Base-by-base conservation (phyloP, 2,888 invertebrate genomes). In the Ditula angustiorana region DNA sequence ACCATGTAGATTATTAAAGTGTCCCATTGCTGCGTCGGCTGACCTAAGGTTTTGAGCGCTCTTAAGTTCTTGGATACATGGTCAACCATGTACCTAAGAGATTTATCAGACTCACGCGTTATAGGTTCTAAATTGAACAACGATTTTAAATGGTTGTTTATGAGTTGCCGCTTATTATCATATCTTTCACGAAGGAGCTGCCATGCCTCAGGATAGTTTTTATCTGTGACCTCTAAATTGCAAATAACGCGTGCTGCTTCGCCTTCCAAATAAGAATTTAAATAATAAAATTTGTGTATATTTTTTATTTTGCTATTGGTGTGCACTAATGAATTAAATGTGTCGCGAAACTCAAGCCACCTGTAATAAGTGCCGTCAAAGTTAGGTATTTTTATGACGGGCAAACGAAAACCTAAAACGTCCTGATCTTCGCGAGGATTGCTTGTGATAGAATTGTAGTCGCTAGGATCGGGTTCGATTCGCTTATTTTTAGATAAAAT, bases 41-140 rank as follows among this genome's bases (percentile, higher is more conserved):
- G 24, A n/a, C 70, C 74, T 7, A 71, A 61, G 0, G 61, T 67
- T 2, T 19, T 21, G 2, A 72, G 35, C 5, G 71, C 71, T 2
- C 71, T 61, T 8, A 72, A 52, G 30, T 73, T 72, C 52, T 75
- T 75, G 5, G 69, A 28, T 1, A 50, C 26, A n/a, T 47, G 47
- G 21, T 44, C 44, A 10, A 44, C 11, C 10, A 44, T 44, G 10
- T 21, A 44, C 2, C 21, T 19, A 10, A 44, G 21, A 1, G 21
- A 19, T 11, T 44, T 44, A 11, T 19, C 44, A 11, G 44, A 10
- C 8, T 44, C 44, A 10, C 44, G 21, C n/a, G n/a, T n/a, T 3
- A 44, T 4, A 1, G 11, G 1, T 1, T 44, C 21, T 10, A 44
- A 10, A 11, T 2, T 21, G 2, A 21, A 21, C 10, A 44, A 21